Conservation (phyloP, 2,888 invertebrate genomes). For the Hydrotaea cyrtoneurina region DNA sequence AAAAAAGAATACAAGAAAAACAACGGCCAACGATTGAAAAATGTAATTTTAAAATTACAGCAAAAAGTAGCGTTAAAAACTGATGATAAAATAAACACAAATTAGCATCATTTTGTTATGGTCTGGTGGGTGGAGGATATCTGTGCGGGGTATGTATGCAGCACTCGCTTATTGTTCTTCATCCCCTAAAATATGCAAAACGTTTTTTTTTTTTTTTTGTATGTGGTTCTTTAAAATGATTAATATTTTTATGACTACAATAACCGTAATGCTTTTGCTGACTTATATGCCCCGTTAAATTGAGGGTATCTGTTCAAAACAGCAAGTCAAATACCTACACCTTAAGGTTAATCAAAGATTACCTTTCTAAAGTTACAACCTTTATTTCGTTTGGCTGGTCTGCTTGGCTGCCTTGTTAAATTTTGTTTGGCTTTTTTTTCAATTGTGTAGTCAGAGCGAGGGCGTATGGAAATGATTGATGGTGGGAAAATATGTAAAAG, state of each 20-base stretch:
- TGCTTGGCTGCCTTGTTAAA: neutral
- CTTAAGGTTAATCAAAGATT: constrained; percentile 51
- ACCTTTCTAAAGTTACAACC: constrained; percentile 12
- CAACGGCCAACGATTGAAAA: neutral
- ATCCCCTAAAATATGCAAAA: constrained; percentile 58
- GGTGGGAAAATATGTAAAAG: constrained; percentile 45
- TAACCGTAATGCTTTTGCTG: constrained; percentile 26
- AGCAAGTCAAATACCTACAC: constrained; percentile 4
- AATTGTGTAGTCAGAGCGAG: constrained; percentile 4
- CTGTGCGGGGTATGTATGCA: neutral
- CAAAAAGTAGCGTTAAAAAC: neutral
- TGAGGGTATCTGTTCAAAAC: constrained; percentile 15
- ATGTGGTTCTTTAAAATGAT: neutral
- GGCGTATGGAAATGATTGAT: constrained; percentile 58
- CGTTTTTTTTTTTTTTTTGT: constrained; percentile 12
- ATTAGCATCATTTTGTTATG: neutral
- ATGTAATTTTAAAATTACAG: constrained; percentile 8
- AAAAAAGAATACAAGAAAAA: too few relatives aligned
- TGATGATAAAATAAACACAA: constrained; percentile 9
- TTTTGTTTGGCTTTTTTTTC: neutral
- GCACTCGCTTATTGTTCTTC: neutral
- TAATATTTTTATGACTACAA: constrained; percentile 1
- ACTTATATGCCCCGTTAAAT: constrained; percentile 43
- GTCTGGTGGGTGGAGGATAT: neutral
- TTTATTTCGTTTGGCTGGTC: neutral